Evolutionary conservation across 2,888 invertebrate species (phyloP).

Genomic region (Teleogryllus oceanicus): DNA sequence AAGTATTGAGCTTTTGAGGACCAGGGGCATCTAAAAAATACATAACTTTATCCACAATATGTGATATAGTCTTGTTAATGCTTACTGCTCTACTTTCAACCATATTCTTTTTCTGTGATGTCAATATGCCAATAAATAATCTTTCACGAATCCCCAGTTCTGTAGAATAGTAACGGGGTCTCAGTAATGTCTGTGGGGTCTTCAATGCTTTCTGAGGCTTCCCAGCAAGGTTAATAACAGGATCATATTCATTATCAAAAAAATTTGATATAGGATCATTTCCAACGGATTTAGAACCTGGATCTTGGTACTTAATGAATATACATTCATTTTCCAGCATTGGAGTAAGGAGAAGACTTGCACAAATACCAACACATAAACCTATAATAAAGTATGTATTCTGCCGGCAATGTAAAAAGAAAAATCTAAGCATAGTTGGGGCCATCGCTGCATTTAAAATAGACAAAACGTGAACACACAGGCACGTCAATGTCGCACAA

Average conservation of each 20-base stretch:
- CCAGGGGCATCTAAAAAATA: conserved; percentile 64
- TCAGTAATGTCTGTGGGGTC: conserved; percentile 60
- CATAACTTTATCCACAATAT: conserved; percentile 76
- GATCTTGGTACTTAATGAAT: conserved; percentile 27
- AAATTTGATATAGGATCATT: background rate
- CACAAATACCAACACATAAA: conserved; percentile 54
- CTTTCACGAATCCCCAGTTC: conserved; percentile 91
- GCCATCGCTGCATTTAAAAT: background rate
- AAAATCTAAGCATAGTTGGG: conserved; percentile 27
- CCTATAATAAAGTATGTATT: conserved; percentile 59
- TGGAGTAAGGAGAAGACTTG: conserved; percentile 54
- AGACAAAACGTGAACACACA: too few relatives aligned
- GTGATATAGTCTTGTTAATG: conserved; percentile 83
- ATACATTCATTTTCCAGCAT: conserved; percentile 45
- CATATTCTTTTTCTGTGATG: conserved; percentile 67
- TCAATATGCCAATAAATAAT: conserved; percentile 81
- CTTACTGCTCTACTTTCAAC: conserved; percentile 72
- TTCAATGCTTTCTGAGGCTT: conserved; percentile 51
- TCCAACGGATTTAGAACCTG: background rate
- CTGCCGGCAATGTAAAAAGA: conserved; percentile 30
- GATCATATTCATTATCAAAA: conserved; percentile 48
- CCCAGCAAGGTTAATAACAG: conserved; percentile 49
- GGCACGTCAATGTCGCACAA: too few relatives aligned
- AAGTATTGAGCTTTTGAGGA: conserved; percentile 47
- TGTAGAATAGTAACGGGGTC: conserved; percentile 91